Conservation (phyloP, 1,140 invertebrate genomes). For the Maniola jurtina region DNA sequence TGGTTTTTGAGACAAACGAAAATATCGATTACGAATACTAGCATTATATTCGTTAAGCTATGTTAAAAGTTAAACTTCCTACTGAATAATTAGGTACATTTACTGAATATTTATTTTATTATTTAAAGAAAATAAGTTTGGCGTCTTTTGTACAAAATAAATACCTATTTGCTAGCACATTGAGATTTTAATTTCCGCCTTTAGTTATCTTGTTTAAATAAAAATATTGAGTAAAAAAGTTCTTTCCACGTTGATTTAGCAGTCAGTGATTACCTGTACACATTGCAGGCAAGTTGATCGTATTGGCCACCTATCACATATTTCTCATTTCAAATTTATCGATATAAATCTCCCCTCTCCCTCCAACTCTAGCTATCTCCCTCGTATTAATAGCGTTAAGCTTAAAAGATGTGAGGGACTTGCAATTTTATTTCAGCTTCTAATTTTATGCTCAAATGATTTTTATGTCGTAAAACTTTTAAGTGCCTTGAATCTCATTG, state of each 20-base stretch:
- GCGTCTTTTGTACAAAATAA: too few species aligned
- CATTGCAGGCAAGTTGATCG: slow-evolving; percentile 26
- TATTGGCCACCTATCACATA: slow-evolving; percentile 34
- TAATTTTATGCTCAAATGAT: slow-evolving; percentile 11
- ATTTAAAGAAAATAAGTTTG: too few species aligned
- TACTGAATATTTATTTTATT: too few species aligned
- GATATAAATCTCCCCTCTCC: slow-evolving; percentile 21
- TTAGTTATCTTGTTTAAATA: too few species aligned
- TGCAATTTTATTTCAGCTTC: slow-evolving; percentile 9
- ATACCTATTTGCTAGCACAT: too few species aligned
- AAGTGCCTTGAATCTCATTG: neutral
- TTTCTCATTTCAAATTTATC: slow-evolving; percentile 38
- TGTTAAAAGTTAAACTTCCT: too few species aligned
- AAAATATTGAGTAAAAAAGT: too few species aligned
- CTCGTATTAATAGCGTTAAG: slow-evolving; percentile 15
- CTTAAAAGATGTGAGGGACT: neutral
- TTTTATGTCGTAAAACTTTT: slow-evolving; percentile 6
- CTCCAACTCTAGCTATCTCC: slow-evolving; percentile 16
- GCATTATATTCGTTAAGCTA: too few species aligned
- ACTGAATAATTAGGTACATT: too few species aligned
- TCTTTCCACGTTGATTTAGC: neutral
- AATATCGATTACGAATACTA: too few species aligned
- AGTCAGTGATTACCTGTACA: slow-evolving; percentile 32
- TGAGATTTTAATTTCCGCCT: too few species aligned
- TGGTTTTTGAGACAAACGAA: too few species aligned